Base-by-base conservation (phyloP, 2,113 vertebrate species). In the Cercopithecus mona region DNA sequence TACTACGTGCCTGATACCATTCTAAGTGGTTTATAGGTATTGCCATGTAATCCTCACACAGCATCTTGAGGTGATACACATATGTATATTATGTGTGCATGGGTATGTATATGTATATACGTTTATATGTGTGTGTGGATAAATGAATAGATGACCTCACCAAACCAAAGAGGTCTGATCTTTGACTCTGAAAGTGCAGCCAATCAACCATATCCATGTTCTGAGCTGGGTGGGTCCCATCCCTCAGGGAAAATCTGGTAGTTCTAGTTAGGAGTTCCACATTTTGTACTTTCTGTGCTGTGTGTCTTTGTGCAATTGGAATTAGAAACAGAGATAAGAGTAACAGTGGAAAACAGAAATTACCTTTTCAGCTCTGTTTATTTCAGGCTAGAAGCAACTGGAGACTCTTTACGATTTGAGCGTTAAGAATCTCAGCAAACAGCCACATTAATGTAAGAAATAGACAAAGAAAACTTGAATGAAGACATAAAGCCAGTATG, bases 1-100 rank as follows among this genome's bases (percentile, higher is more conserved):
- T 16, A 4, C 23, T 25, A 2, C 3, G 22, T 48, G 12, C 8
- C 48, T 3, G 0, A 25, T 45, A 10, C 10, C 9, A 70, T 45
- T 89, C 57, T 61, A 86, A 45, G 22, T 38, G 50, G 16, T 83
- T 10, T 35, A 72, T 6, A 45, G 43, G 27, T 25, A 17, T 66
- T 32, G 57, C 35, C 11, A 52, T 16, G 20, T 52, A 55, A 20
- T 61, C 18, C n/a, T 66, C 20, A 68, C 35, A 25, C 3, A 25
- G 45, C 17, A 14, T n/a, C 6, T 75, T 59, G 22, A 66, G 30
- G 20, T 25, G 9, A 52, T 23, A 17, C 32, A 22, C 22, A 59
- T n/a, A 18, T 11, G 32, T 25, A 9, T 20, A 8, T 16, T 2
- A 12, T 48, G 48, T 43, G 9, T 48, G 18, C 13, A 1, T 25